Percentiles rank a stretch among this genome's conserved stretches.
Evolutionary conservation across 1,140 invertebrate genomes (phyloP).

Genomic region (Papilio polyxenes): DNA sequence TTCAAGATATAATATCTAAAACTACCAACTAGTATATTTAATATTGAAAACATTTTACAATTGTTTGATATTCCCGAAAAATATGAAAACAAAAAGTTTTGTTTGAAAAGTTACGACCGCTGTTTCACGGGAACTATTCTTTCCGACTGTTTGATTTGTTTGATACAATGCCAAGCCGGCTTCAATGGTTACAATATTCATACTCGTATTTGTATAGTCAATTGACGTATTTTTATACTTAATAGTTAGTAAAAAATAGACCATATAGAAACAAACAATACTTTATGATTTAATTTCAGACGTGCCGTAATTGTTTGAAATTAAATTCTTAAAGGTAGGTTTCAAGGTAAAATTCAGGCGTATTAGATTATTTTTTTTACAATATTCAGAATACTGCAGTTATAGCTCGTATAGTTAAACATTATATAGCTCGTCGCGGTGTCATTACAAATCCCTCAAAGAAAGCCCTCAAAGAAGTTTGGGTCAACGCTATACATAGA

Average conservation of each 20-base stretch:
- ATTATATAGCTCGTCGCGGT: not conserved
- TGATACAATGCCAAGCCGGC: constrained; percentile 7
- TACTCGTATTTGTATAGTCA: not conserved
- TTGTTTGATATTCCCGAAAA: not conserved
- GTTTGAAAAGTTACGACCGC: constrained; percentile 20
- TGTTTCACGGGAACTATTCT: not conserved
- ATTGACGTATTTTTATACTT: not conserved
- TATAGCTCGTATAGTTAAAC: not conserved
- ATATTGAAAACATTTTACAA: not conserved
- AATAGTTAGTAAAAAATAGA: not conserved
- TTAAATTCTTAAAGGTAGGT: no score
- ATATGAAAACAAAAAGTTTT: constrained; percentile 3
- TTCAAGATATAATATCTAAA: not conserved
- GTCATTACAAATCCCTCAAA: constrained; percentile 24
- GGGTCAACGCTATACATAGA: constrained; percentile 20
- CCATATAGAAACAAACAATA: not conserved
- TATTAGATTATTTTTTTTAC: no score
- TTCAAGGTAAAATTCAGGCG: no score
- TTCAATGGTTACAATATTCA: not conserved
- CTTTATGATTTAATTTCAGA: not conserved
- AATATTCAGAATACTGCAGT: not conserved
- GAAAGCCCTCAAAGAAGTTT: constrained; percentile 18
- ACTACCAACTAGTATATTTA: not conserved
- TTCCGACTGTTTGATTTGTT: constrained; percentile 1
- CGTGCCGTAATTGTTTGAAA: no score